phyloP scores from a whole-genome alignment of 2,888 invertebrate genomes.

The Ptilodon capucinus region DNA sequence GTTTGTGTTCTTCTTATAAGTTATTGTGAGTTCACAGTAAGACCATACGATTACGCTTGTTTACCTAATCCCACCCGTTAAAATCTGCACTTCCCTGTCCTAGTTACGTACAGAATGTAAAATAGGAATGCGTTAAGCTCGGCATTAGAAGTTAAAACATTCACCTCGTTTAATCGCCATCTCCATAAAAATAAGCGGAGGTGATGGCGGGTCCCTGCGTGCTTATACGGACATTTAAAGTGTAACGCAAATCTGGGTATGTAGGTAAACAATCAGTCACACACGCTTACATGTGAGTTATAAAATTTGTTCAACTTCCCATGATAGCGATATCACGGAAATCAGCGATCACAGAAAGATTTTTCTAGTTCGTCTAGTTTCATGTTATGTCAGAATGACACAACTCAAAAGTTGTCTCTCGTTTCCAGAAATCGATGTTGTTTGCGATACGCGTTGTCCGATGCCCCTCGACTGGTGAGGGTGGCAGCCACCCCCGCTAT shows the following conservation, averaged over 20 bases:
- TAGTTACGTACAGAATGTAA: slow-evolving; percentile 44
- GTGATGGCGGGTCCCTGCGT: slow-evolving; percentile 21
- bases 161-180: slow-evolving; percentile 33
- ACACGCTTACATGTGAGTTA: slow-evolving; percentile 8
- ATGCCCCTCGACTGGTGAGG: slow-evolving; percentile 58
- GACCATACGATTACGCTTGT: too few species aligned
- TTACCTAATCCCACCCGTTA: too few species aligned
- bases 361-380: background rate
- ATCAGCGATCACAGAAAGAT: slow-evolving; percentile 8
- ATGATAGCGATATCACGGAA: slow-evolving; percentile 21
- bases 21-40: too few species aligned
- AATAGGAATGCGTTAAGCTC: slow-evolving; percentile 36
- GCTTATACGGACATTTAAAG: slow-evolving; percentile 18
- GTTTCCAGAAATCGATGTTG: slow-evolving; percentile 78
- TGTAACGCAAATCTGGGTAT: slow-evolving; percentile 19
- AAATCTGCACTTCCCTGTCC: too few species aligned
- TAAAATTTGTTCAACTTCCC: slow-evolving; percentile 15
- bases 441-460: slow-evolving; percentile 64
- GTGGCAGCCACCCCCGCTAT: slow-evolving; percentile 75
- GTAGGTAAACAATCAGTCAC: slow-evolving; percentile 25
- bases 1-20: too few species aligned
- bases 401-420: slow-evolving; percentile 58
- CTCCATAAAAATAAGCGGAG: slow-evolving; percentile 34
- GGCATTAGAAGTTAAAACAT: slow-evolving; percentile 31
- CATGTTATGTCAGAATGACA: slow-evolving; percentile 35